Evolutionary conservation across 2,888 invertebrate genomes (phyloP).

Genomic region (Koerneria pararmatus): DNA sequence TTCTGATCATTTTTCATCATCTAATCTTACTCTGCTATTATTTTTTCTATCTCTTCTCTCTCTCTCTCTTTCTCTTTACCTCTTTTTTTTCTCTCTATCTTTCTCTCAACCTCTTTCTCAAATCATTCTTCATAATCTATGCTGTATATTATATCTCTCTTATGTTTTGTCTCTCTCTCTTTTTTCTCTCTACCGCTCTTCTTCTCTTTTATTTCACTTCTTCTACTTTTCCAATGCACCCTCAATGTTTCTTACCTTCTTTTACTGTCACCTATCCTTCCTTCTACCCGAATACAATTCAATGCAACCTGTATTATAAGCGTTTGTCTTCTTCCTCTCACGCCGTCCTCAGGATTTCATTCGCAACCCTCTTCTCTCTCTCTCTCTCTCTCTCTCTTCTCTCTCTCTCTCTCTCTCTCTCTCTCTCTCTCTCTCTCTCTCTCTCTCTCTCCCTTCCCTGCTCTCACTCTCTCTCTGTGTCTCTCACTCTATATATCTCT

Average conservation of each 20-base stretch:
- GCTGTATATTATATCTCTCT: not conserved
- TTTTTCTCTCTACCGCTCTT: constrained; percentile 1
- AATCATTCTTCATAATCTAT: not conserved
- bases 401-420: constrained; percentile 13
- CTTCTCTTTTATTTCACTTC: too few relatives aligned
- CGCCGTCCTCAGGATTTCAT: too few relatives aligned
- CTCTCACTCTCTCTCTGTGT: not conserved
- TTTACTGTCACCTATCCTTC: too few relatives aligned
- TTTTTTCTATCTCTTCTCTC: too few relatives aligned
- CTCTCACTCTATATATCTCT: not conserved
- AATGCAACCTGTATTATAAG: too few relatives aligned
- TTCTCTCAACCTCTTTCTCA: not conserved
- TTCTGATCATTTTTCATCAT: too few relatives aligned
- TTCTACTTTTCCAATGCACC: too few relatives aligned
- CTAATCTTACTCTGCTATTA: too few relatives aligned
- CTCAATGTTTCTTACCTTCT: too few relatives aligned
- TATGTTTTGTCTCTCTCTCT: constrained; percentile 3
- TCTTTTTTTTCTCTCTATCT: not conserved
- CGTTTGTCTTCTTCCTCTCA: too few relatives aligned
- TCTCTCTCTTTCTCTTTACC: too few relatives aligned
- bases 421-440: not conserved
- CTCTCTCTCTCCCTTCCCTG: not conserved
- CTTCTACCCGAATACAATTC: too few relatives aligned
- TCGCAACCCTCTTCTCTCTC: not conserved
- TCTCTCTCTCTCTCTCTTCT: not conserved